These are phyloP conservation scores for Heliopora coerulea DNA, from an alignment of 92 coral and sea anemone species.

Conservation along the genomic window DNA sequence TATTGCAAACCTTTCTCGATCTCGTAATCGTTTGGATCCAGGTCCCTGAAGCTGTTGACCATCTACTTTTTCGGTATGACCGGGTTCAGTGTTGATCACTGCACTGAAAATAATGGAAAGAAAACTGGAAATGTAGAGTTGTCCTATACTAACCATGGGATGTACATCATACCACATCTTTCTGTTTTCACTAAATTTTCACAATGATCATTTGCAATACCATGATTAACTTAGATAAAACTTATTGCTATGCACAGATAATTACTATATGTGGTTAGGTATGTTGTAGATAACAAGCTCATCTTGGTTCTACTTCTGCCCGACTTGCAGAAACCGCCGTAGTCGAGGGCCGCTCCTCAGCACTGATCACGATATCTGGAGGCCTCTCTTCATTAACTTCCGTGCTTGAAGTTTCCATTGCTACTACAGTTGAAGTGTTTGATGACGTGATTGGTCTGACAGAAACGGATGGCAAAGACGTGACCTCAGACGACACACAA, in stretches of 20 bases:
- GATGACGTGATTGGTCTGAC: conserved; percentile 73
- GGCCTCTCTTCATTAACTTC: conserved; percentile 43
- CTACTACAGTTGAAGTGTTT: conserved; percentile 8
- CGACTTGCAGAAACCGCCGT: conserved; percentile 39
- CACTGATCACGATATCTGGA: conserved; percentile 7
- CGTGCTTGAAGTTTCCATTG: conserved; percentile 30
- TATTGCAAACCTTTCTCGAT: conserved; percentile 17
- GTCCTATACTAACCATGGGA: too few species aligned
- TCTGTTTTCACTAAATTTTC: too few species aligned
- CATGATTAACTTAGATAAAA: too few species aligned
- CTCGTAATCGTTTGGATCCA: conserved; percentile 32
- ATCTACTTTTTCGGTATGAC: background rate
- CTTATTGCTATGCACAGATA: too few species aligned
- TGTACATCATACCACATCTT: too few species aligned
- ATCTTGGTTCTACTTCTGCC: too few species aligned
- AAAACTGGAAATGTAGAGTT: too few species aligned
- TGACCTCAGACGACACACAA: conserved; percentile 14
- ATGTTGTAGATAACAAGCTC: too few species aligned
- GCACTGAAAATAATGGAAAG: background rate
- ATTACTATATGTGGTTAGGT: background rate
- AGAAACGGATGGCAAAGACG: conserved; percentile 45
- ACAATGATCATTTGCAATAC: too few species aligned
- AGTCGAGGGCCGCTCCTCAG: conserved; percentile 56
- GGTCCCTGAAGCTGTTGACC: background rate
- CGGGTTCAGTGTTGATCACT: background rate